A percentile compares a stretch with the other conserved stretches of the same genome.
phyloP scores from a whole-genome alignment of 2,888 invertebrate species.

The Hydriomena furcata region DNA sequence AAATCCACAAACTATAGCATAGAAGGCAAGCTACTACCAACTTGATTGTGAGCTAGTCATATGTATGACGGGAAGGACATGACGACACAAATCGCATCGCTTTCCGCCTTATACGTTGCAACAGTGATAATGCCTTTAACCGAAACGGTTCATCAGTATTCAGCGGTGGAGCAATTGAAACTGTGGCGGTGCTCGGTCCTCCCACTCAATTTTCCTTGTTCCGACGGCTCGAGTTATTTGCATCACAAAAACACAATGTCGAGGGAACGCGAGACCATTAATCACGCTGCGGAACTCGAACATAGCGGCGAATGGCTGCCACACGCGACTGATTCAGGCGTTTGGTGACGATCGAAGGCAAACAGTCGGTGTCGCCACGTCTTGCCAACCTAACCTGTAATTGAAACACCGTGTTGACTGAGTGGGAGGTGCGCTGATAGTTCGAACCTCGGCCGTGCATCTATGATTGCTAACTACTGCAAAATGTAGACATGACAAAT shows the following conservation, averaged over 20 bases:
- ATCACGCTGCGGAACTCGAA: conserved; percentile 76
- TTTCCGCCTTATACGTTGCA: conserved; percentile 57
- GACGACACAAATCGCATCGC: conserved; percentile 32
- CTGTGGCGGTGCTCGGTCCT: conserved; percentile 76
- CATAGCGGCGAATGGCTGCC: conserved; percentile 70
- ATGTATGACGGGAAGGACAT: too few relatives aligned
- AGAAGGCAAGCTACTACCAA: too few relatives aligned
- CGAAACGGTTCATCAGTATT: conserved; percentile 79
- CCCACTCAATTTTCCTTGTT: conserved; percentile 81
- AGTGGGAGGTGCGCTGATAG: too few relatives aligned
- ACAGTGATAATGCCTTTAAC: conserved; percentile 68
- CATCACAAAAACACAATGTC: conserved; percentile 83
- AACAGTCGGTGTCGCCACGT: conserved; percentile 38
- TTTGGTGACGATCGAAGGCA: conserved; percentile 63
- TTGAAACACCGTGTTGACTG: conserved; percentile 2
- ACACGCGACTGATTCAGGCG: conserved; percentile 78
- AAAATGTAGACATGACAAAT: too few relatives aligned
- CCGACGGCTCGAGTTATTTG: conserved; percentile 81
- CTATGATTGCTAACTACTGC: too few relatives aligned
- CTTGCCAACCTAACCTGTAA: conserved; percentile 22
- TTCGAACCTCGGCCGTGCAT: too few relatives aligned
- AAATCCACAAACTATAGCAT: too few relatives aligned
- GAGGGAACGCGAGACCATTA: conserved; percentile 79
- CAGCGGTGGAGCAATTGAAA: conserved; percentile 80
- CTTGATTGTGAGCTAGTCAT: too few relatives aligned